Evolutionary conservation across 1,140 invertebrate genomes (phyloP).

Genomic region (Drosophila pruinosa): DNA sequence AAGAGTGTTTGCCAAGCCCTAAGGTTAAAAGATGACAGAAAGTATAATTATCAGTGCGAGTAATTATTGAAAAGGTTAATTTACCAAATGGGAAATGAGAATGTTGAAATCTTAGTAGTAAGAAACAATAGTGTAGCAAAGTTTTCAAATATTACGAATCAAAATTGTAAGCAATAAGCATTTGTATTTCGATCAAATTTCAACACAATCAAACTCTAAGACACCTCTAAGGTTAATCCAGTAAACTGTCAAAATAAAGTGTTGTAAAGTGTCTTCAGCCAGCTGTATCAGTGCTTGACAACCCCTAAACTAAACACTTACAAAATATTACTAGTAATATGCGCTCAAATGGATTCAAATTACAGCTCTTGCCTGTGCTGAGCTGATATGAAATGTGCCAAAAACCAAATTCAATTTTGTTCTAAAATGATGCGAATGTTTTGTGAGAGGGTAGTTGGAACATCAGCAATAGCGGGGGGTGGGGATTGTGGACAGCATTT

Average conservation of each 20-base stretch:
- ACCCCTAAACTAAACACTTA: slow-evolving; percentile 20
- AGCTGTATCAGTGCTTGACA: neutral
- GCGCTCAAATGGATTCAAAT: slow-evolving; percentile 12
- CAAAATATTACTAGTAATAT: slow-evolving; percentile 19
- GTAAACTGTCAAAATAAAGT: neutral
- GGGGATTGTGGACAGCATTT: neutral
- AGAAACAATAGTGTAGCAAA: neutral
- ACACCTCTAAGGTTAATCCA: neutral
- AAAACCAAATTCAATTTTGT: slow-evolving; percentile 36
- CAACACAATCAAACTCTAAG: too few species aligned
- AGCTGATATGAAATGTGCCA: slow-evolving; percentile 39
- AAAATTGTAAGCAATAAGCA: neutral
- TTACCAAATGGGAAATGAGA: neutral
- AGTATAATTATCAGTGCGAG: neutral
- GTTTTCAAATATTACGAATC: neutral
- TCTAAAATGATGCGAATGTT: neutral
- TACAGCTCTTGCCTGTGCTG: slow-evolving; percentile 10
- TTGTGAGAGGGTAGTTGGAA: neutral
- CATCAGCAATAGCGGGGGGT: neutral
- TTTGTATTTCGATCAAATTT: neutral
- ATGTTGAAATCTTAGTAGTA: neutral
- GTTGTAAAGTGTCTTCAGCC: neutral
- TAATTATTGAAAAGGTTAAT: neutral
- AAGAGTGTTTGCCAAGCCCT: neutral
- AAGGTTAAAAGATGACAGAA: neutral